A percentile compares a stretch with the other conserved stretches of the same genome.
phyloP scores from a whole-genome alignment of 2,888 invertebrate genomes.

The Drosophila limbata region DNA sequence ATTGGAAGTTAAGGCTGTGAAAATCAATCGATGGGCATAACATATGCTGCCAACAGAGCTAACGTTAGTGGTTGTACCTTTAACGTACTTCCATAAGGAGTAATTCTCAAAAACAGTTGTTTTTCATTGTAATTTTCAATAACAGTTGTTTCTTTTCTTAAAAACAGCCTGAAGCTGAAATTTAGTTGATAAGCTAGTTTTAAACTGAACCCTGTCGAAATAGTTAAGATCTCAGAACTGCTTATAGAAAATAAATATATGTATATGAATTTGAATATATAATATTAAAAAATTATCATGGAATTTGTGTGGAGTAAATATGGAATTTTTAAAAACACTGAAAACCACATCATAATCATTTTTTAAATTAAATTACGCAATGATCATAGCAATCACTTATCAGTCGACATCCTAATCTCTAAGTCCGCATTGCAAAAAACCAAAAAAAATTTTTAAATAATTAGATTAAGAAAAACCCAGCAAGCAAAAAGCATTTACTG shows the following conservation, averaged over 20 bases:
- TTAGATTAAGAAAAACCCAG: not conserved
- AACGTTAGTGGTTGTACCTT: conserved; percentile 1
- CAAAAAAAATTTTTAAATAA: not conserved
- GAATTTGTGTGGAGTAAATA: too few species aligned
- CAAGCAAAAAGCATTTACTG: too few species aligned
- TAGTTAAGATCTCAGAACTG: too few species aligned
- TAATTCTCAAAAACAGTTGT: not conserved
- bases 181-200: not conserved
- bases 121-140: not conserved
- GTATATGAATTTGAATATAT: too few species aligned
- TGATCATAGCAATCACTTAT: not conserved
- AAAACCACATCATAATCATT: not conserved
- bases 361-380: not conserved
- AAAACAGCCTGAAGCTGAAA: not conserved
- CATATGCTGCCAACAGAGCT: not conserved
- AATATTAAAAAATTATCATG: too few species aligned
- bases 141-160: not conserved
- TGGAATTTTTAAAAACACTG: too few species aligned
- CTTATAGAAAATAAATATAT: too few species aligned
- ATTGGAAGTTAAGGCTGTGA: conserved; percentile 2
- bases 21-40: conserved; percentile 6
- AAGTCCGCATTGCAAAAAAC: not conserved
- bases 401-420: not conserved
- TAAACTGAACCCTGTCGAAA: too few species aligned
- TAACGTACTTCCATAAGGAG: not conserved